Evolutionary conservation across 2,797 vertebrate genomes (phyloP).

Genomic region (Linurgus olivaceus): DNA sequence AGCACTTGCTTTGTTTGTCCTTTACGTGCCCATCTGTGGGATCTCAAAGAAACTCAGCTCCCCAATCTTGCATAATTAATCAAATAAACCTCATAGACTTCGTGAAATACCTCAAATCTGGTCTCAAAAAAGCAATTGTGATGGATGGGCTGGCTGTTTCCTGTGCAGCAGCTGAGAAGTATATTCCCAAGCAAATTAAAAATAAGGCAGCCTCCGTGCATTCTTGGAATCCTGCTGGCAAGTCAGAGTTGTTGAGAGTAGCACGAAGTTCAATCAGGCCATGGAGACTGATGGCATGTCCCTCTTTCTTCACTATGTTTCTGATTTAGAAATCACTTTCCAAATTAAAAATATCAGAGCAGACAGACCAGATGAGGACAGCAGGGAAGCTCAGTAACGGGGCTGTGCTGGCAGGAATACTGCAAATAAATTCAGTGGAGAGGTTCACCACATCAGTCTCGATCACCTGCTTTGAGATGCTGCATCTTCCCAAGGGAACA

Average conservation of each 20-base stretch:
- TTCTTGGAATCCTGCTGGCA: conserved; percentile 29
- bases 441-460: neutral
- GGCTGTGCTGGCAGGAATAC: neutral
- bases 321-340: conserved; percentile 28
- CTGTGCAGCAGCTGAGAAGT: conserved; percentile 25
- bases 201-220: neutral
- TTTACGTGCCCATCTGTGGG: conserved; percentile 17
- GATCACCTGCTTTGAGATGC: neutral
- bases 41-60: conserved; percentile 31
- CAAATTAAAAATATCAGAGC: neutral
- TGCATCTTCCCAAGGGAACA: neutral
- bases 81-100: neutral
- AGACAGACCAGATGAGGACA: neutral
- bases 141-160: neutral
- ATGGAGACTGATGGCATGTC: conserved; percentile 13
- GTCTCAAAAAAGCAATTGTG: neutral
- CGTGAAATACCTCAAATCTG: neutral
- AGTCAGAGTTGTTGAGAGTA: neutral
- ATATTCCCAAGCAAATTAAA: conserved; percentile 38
- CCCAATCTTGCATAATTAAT: conserved; percentile 16
- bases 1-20: conserved; percentile 56
- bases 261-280: conserved; percentile 16
- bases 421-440: neutral
- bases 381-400: fast-evolving
- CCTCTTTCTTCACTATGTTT: neutral